A percentile compares a stretch with the other conserved stretches of the same genome.
Conservation (phyloP, 2,113 vertebrate species). For the Egretta garzetta region DNA sequence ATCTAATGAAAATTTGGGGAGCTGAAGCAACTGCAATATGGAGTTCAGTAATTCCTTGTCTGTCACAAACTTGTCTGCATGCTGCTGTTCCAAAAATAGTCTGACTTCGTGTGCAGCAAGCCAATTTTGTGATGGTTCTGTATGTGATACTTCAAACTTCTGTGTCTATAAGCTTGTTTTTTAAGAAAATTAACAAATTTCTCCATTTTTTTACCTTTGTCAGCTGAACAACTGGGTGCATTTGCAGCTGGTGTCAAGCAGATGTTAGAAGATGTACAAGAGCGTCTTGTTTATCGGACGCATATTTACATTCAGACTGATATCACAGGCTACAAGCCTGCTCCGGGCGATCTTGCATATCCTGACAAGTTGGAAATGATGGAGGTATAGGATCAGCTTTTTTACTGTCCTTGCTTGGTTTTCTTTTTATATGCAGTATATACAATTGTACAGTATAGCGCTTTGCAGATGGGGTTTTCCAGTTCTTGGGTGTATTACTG, state of each 20-base stretch:
- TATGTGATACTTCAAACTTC: neutral
- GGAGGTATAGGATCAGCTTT: conserved; percentile 79
- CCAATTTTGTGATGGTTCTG: neutral
- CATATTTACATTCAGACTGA: conserved; percentile 98
- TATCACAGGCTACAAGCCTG: conserved; percentile 94
- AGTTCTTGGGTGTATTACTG: neutral
- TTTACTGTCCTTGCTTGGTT: neutral
- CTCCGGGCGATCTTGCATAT: conserved; percentile 93
- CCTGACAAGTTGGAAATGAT: conserved; percentile 98
- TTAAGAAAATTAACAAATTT: neutral
- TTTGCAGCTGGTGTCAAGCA: conserved; percentile 94
- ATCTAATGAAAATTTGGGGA: neutral
- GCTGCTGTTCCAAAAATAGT: fast-evolving
- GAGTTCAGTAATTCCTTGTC: neutral
- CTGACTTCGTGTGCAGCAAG: neutral
- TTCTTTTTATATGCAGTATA: neutral
- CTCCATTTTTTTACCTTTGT: neutral
- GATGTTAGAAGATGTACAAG: conserved; percentile 98
- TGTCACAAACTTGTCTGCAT: neutral
- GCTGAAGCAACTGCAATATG: neutral
- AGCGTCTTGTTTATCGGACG: conserved; percentile 94
- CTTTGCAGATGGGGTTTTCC: neutral
- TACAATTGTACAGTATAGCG: neutral
- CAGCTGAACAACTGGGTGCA: conserved; percentile 89
- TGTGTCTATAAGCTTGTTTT: neutral